Base-by-base conservation (phyloP, 2,797 vertebrate species). In the Coregonus ussuriensis region DNA sequence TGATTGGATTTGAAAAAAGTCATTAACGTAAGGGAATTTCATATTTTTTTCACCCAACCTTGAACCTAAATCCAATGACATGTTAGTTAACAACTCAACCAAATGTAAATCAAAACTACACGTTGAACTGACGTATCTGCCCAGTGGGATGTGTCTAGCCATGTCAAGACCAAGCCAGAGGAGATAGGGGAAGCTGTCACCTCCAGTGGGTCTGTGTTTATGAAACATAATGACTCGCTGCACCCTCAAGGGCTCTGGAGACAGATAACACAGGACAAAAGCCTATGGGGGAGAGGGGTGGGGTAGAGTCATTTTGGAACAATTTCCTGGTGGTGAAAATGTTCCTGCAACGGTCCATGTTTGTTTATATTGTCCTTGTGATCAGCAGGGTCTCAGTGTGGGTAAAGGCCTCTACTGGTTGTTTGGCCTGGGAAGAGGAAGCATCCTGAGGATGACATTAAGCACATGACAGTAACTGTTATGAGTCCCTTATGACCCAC, bases 161-260 rank as follows among this genome's bases (percentile, higher is more conserved):
- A 86, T 83, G 82, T 92, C 86, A 89, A 79, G 9, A 56, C 41
- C 41, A 47, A 9, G 68, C 74, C 76, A 78, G 78, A 75, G 18
- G 85, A 74, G 83, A 76, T 65, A 82, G 74, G 77, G 80, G 83
- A 83, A 81, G 81, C 81, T 88, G 86, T 86, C 83, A 83, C 77
- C 87, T 70, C 77, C 54, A 87, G 86, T 84, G 85, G 72, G 85
- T 88, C 88, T 86, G 83, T 85, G 88, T 91, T 91, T 91, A 85
- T 87, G 87, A 90, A 91, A 92, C 87, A 80, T 85, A 82, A 91
- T 74, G 82, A 74, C 82, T 21, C 54, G 21, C 2, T 73, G 82
- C 72, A 74, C 86, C 85, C 79, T 84, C 82, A 83, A 65, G 62
- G 21, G 3, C 21, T 29, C 25, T 65, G 25, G 62, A 65, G 62